These are phyloP conservation scores for Scaptomyza graminum DNA, from an alignment of 1,140 invertebrate species.

Conservation along the genomic window DNA sequence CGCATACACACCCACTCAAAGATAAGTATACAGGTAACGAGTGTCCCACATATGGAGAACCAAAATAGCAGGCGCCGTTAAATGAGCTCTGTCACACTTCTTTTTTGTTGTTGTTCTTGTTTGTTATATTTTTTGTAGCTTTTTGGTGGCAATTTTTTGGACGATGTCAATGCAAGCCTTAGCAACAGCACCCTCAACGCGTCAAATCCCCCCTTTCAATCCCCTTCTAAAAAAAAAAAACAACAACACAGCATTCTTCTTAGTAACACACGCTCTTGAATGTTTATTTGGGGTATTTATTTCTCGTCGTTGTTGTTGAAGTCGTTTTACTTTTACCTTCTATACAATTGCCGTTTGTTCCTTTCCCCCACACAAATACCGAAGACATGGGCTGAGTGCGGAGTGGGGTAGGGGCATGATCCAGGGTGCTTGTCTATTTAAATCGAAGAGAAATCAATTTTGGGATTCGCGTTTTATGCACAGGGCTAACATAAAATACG, in stretches of 20 bases:
- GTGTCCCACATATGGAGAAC: conserved; percentile 4
- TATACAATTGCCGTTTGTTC: conserved; percentile 58
- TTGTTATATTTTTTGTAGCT: conserved; percentile 17
- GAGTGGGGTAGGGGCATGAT: not conserved
- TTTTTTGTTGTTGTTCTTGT: conserved; percentile 3
- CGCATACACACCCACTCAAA: conserved; percentile 22
- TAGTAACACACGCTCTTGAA: not conserved
- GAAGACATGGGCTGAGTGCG: not conserved
- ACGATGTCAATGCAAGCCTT: conserved; percentile 33
- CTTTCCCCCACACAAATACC: too few relatives aligned
- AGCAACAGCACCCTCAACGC: not conserved
- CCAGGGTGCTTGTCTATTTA: conserved; percentile 64
- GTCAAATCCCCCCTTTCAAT: not conserved
- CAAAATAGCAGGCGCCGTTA: conserved; percentile 46
- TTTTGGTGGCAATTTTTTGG: conserved; percentile 32
- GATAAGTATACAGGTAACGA: not conserved
- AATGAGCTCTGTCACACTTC: conserved; percentile 71
- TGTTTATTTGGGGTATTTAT: conserved; percentile 79
- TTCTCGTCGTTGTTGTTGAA: conserved; percentile 46
- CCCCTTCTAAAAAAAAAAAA: conserved; percentile 1
- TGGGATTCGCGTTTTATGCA: conserved; percentile 73
- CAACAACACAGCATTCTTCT: conserved; percentile 2
- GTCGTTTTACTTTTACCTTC: conserved; percentile 68
- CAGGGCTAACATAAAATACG: conserved; percentile 72
- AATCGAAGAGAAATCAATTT: conserved; percentile 78